phyloP scores from a whole-genome alignment of 2,797 vertebrate genomes.

The Enteromius trimaculatus region DNA sequence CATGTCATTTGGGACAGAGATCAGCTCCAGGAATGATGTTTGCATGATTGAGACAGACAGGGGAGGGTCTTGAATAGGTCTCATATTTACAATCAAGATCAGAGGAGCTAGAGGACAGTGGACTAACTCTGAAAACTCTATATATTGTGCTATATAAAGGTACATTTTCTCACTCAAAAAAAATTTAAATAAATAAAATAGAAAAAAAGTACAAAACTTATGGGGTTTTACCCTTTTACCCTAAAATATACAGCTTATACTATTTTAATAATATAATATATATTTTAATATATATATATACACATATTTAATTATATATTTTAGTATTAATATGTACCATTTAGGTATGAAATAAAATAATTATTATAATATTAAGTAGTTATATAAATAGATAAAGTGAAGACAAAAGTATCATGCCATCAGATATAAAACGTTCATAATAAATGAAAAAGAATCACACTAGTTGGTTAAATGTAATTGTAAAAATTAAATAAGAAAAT shows the following conservation, averaged over 20 bases:
- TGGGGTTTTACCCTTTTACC: background rate
- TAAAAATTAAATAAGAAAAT: background rate
- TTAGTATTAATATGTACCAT: background rate
- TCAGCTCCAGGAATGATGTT: slow-evolving; percentile 28
- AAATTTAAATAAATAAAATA: no score
- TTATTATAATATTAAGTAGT: no score
- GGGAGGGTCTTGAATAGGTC: background rate
- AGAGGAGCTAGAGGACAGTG: background rate
- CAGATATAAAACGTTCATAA: background rate
- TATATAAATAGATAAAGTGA: background rate
- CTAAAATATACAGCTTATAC: background rate
- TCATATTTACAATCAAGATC: slow-evolving; percentile 9
- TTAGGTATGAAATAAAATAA: background rate
- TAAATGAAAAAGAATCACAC: background rate
- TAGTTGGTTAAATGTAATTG: background rate
- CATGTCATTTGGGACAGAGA: slow-evolving; percentile 27
- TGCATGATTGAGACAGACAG: slow-evolving; percentile 14
- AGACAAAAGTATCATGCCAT: background rate
- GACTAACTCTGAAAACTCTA: no score
- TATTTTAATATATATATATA: background rate
- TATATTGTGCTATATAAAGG: no score
- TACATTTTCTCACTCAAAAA: no score
- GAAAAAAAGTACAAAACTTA: no score
- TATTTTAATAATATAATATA: background rate
- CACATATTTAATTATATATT: no score